phyloP scores from a whole-genome alignment of 2,113 vertebrate species.

The Leucopsar rothschildi region DNA sequence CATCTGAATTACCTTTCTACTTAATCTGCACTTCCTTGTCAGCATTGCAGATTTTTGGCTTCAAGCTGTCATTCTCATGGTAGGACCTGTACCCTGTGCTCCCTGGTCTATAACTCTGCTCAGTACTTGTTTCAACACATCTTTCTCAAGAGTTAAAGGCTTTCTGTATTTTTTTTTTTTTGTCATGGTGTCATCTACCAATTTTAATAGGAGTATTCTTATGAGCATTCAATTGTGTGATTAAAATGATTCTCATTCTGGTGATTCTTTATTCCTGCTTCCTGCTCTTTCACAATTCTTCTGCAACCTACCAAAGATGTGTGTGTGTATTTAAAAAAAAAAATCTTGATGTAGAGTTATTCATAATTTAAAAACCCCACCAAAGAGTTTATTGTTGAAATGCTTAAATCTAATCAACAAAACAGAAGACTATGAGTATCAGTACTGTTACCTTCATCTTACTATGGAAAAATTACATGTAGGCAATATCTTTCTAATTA shows the following conservation, averaged over 20 bases:
- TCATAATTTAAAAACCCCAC: not conserved
- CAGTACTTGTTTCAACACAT: not conserved
- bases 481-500: not conserved
- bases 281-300: accelerated
- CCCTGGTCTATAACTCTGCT: not conserved
- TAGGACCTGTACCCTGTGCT: not conserved
- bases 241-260: accelerated
- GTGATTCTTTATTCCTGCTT: not conserved
- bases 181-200: not conserved
- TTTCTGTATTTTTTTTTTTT: not conserved
- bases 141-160: not conserved
- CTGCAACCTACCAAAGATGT: not conserved
- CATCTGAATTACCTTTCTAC: not conserved
- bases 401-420: not conserved
- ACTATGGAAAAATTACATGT: not conserved
- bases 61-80: not conserved
- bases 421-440: not conserved
- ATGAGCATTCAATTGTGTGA: not conserved
- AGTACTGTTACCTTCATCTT: not conserved
- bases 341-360: too few relatives aligned
- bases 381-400: not conserved
- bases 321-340: not conserved
- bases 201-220: not conserved
- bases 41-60: not conserved
- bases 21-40: not conserved